These are phyloP conservation scores for Polyploca ridens DNA, from an alignment of 2,888 invertebrate species.

Conservation along the genomic window DNA sequence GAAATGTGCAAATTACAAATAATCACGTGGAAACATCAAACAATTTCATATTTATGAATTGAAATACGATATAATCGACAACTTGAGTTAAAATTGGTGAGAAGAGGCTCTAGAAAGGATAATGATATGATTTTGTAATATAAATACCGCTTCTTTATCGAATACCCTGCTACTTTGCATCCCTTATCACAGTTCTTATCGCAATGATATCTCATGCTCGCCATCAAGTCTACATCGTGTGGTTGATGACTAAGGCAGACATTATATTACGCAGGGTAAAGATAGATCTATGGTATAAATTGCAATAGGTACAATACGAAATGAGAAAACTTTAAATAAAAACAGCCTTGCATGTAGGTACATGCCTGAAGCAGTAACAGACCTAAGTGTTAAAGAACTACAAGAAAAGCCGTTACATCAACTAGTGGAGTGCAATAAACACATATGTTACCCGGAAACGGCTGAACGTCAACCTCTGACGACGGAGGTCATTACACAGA, in stretches of 20 bases:
- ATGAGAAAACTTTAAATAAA: too few relatives aligned
- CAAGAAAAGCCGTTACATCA: conserved; percentile 8
- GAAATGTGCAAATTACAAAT: not conserved
- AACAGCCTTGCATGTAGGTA: not conserved
- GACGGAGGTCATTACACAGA: conserved; percentile 16
- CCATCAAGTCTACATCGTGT: not conserved
- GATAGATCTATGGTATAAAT: too few relatives aligned
- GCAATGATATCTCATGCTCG: not conserved
- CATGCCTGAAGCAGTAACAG: not conserved
- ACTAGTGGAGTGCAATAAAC: conserved; percentile 13
- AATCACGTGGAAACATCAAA: not conserved
- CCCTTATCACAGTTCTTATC: not conserved
- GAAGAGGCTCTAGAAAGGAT: too few relatives aligned
- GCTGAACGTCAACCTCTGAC: not conserved
- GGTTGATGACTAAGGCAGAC: not conserved
- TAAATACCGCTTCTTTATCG: too few relatives aligned
- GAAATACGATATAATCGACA: too few relatives aligned
- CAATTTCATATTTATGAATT: not conserved
- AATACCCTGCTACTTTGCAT: too few relatives aligned
- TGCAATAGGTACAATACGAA: too few relatives aligned
- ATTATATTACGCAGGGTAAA: too few relatives aligned
- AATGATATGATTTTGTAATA: too few relatives aligned
- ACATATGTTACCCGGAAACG: conserved; percentile 3
- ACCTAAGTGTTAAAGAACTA: not conserved
- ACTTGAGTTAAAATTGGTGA: too few relatives aligned